A percentile compares a stretch with the other conserved stretches of the same genome.
phyloP scores from a whole-genome alignment of 2,888 invertebrate genomes.

The Parelbella ahira region DNA sequence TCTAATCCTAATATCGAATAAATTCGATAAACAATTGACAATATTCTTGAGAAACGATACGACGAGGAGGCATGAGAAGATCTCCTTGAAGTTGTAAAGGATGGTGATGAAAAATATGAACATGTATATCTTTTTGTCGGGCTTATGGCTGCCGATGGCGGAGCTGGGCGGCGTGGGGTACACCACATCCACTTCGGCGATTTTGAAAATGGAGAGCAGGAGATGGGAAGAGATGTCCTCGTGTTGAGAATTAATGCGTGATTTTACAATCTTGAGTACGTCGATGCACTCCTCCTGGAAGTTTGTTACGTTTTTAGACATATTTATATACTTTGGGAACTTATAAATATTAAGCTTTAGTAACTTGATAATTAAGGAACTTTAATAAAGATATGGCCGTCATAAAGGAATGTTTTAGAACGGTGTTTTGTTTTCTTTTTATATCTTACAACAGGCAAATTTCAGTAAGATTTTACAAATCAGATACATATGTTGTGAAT shows the following conservation, averaged over 20 bases:
- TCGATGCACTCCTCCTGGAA: constrained; percentile 92
- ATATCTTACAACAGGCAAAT: too few relatives aligned
- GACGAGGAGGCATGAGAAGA: constrained; percentile 35
- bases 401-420: too few relatives aligned
- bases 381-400: too few relatives aligned
- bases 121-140: constrained; percentile 49
- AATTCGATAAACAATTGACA: constrained; percentile 67
- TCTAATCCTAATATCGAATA: constrained; percentile 47
- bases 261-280: constrained; percentile 89
- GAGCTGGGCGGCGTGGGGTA: constrained; percentile 85
- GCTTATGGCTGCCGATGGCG: constrained; percentile 50
- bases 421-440: too few relatives aligned
- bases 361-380: too few relatives aligned
- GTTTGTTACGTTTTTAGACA: too few relatives aligned
- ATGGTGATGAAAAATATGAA: constrained; percentile 53
- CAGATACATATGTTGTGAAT: too few relatives aligned
- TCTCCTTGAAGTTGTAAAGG: constrained; percentile 46
- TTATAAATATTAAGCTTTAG: too few relatives aligned
- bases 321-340: too few relatives aligned
- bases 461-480: too few relatives aligned
- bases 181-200: constrained; percentile 94
- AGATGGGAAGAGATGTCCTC: constrained; percentile 93
- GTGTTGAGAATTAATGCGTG: constrained; percentile 91
- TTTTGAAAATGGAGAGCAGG: constrained; percentile 93
- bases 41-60: constrained; percentile 42